Conservation (phyloP, 2,113 vertebrate genomes). For the Platichthys flesus region DNA sequence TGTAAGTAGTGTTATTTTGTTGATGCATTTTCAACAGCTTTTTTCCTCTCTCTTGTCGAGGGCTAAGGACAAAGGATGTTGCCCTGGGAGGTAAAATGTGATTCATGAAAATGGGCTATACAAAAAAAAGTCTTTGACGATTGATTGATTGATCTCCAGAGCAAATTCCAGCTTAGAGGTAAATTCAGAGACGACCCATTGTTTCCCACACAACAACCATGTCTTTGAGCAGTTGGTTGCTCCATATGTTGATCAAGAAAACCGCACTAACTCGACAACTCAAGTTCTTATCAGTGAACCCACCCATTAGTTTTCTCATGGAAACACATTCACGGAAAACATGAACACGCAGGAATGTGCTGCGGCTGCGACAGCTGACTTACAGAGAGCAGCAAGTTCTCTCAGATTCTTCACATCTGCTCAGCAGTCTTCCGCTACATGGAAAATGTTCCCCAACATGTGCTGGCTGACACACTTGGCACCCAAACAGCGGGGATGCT, state of each 20-base stretch:
- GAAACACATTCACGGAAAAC: slow-evolving; percentile 36
- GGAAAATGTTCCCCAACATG: slow-evolving; percentile 54
- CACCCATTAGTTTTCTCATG: slow-evolving; percentile 29
- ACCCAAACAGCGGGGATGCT: slow-evolving; percentile 16
- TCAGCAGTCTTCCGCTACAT: slow-evolving; percentile 35
- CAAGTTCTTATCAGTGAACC: slow-evolving; percentile 2
- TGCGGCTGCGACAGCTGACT: slow-evolving; percentile 56
- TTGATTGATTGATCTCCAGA: no score
- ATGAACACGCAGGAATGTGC: slow-evolving; percentile 64
- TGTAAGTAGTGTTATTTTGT: background rate
- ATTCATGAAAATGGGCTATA: no score
- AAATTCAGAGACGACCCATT: background rate
- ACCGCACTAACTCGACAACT: background rate
- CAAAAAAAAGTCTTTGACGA: no score
- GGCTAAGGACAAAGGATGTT: no score
- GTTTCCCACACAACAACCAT: background rate
- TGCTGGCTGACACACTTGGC: slow-evolving; percentile 46
- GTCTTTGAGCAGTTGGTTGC: slow-evolving; percentile 3
- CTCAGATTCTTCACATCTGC: slow-evolving; percentile 57
- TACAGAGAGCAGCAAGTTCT: slow-evolving; percentile 64
- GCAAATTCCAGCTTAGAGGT: background rate
- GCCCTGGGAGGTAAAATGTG: no score
- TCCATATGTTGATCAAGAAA: background rate
- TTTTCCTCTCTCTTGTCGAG: no score
- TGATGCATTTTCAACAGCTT: background rate